Base-by-base conservation (phyloP, 2,797 vertebrate genomes). In the Sebastes steindachneri region DNA sequence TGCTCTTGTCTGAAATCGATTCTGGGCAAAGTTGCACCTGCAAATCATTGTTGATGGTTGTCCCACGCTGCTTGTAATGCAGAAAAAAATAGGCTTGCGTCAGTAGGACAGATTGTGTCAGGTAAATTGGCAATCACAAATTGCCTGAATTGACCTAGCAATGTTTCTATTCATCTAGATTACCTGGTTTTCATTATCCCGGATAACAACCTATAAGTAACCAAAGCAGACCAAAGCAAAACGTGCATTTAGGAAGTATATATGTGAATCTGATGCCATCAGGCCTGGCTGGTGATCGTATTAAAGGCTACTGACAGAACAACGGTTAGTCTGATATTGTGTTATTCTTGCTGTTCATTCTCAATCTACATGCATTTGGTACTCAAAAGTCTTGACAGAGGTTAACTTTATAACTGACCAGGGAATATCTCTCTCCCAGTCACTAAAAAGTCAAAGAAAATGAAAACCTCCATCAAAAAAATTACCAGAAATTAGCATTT, bases 401-500 rank as follows among this genome's bases (percentile, higher is more conserved):
- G 45, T 58, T 68, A 64, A 73, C 75, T 84, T 75, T 10, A 59
- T 21, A 72, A 63, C 19, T 77, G 64, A 37, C 55, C 15, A 2
- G 28, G 29, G 35, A 77, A 65, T 28, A 35, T 31, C 21, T 64
- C 21, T 64, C 23, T 73, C 1, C 1, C 45, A 41, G 48, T 54
- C 53, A 70, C 68, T 75, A 23, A 29, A 68, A 82, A 65, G 66
- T 33, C 29, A 73, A 68, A 79, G 62, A 68, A 84, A 78, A 88
- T 73, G 25, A 82, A 33, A 41, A 41, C 65, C 62, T 77, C n/a
- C 7, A 77, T 84, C 11, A 82, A 67, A 83, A 71, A 66, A 76
- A 78, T 66, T 53, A 83, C 31, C 31, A 76, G 54, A 82, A 86
- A 86, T 86, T 83, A 60, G 76, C 82, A 91, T 91, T 89, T 88